Base-by-base conservation (phyloP, 2,113 vertebrate genomes). In the Tretioscincus oriximinensis region DNA sequence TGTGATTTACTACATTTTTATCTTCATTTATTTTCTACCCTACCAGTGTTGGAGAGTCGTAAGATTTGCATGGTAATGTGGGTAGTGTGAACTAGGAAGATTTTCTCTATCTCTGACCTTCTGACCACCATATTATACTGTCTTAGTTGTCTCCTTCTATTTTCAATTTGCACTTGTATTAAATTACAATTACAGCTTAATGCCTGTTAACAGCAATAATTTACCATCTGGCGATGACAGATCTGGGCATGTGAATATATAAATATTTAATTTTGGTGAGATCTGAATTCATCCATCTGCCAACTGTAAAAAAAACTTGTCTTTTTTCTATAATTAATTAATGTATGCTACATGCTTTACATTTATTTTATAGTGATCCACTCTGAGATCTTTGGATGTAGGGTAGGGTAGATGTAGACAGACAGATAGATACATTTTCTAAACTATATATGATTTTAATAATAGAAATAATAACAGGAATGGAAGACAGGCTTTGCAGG, bases 181-280 rank as follows among this genome's bases (percentile, higher is more conserved):
- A 9, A 58, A 31, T 67, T 68, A 75, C 60, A 81, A 60, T 49
- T 58, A 11, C 49, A 45, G 64, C 64, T 76, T 75, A 26, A 73
- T 51, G 14, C 71, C 70, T n/a, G 41, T 21, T 6, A 58, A 76
- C 31, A 54, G 20, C 26, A 35, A 51, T 60, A 69, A 76, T 81
- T 47, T 60, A 29, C 60, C 73, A 69, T 76, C 80, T 76, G 73
- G 26, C 31, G 54, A 41, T 28, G 54, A 47, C 35, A 65, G n/a
- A 65, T 63, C 26, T 65, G 69, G n/a, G 73, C 73, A 68, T 76
- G 65, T 58, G 65, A 47, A 58, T 28, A 26, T 64, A 65, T 54
- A 73, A 73, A 73, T 81, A 81, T 73, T 81, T 61, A 60, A 75
- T 76, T 26, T 67, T 5, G 26, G 26, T 81, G 70, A 47, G 35